Evolutionary conservation across 2,797 vertebrate genomes (phyloP).

Genomic region (Erpetoichthys calabaricus): DNA sequence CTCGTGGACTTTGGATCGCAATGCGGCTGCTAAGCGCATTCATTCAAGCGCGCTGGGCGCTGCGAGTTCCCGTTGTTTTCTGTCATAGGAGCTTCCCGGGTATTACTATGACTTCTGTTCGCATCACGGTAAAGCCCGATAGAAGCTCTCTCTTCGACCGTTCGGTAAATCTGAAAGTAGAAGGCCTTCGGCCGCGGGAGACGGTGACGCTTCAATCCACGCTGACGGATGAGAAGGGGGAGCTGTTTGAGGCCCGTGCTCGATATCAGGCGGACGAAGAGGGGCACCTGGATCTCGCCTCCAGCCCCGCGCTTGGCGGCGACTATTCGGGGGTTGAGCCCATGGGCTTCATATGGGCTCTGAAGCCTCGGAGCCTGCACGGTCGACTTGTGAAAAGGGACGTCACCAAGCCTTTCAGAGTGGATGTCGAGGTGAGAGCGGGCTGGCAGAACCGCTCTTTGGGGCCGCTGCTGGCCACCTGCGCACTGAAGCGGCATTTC

Average conservation of each 20-base stretch:
- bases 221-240: constrained; percentile 42
- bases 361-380: constrained; percentile 29
- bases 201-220: constrained; percentile 39
- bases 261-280: constrained; percentile 35
- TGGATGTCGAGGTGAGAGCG: constrained; percentile 36
- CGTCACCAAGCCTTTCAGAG: constrained; percentile 31
- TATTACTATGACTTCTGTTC: background rate
- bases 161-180: constrained; percentile 40
- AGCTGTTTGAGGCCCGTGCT: constrained; percentile 40
- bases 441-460: constrained; percentile 15
- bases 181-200: constrained; percentile 39
- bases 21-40: no score
- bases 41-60: no score
- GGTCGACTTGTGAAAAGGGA: constrained; percentile 31
- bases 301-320: constrained; percentile 41
- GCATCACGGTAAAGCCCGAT: constrained; percentile 14
- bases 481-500: constrained; percentile 28
- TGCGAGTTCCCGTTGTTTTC: no score
- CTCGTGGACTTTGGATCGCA: no score
- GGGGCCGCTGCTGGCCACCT: constrained; percentile 16
- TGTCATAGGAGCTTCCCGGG: no score
- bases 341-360: constrained; percentile 56
- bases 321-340: constrained; percentile 47
- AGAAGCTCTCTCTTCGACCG: constrained; percentile 35
- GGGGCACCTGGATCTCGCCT: constrained; percentile 41